Percentiles rank a stretch among this genome's conserved stretches.
Conservation (phyloP, 2,797 vertebrate genomes). For the Melanotaenia boesemani region DNA sequence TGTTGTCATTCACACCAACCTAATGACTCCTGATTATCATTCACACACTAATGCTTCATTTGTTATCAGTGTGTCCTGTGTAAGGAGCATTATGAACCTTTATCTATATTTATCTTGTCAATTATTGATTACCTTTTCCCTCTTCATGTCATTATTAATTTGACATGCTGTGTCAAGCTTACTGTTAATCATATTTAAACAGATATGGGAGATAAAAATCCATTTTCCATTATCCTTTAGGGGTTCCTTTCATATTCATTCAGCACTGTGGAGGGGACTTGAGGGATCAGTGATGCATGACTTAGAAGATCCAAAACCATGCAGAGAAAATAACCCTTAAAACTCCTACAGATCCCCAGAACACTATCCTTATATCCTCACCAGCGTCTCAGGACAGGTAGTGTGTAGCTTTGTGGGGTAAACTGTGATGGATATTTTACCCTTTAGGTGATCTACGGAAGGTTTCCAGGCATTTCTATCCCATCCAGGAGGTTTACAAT, state of each 20-base stretch:
- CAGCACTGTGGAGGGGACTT: constrained; percentile 55
- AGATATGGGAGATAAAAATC: constrained; percentile 81
- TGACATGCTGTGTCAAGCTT: constrained; percentile 73
- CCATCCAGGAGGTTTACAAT: too few relatives aligned
- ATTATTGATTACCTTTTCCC: constrained; percentile 79
- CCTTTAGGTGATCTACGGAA: too few relatives aligned
- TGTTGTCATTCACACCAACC: constrained; percentile 71
- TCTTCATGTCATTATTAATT: constrained; percentile 79
- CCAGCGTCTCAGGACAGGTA: too few relatives aligned
- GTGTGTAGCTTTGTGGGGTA: too few relatives aligned
- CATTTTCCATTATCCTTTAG: constrained; percentile 84
- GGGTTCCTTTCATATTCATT: constrained; percentile 44
- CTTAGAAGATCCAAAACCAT: constrained; percentile 60
- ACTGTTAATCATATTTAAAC: constrained; percentile 85
- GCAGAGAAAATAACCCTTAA: constrained; percentile 70
- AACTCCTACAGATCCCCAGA: too few relatives aligned
- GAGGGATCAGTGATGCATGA: constrained; percentile 70
- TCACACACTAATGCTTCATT: constrained; percentile 72
- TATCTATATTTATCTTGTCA: constrained; percentile 84
- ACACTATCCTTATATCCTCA: too few relatives aligned
- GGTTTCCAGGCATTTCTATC: too few relatives aligned
- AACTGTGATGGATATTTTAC: too few relatives aligned
- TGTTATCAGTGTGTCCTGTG: constrained; percentile 63
- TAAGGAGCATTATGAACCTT: constrained; percentile 55
- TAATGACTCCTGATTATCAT: constrained; percentile 79